Percentiles rank a stretch among this genome's conserved stretches.
phyloP scores from a whole-genome alignment of 1,140 invertebrate species.

The Phenacoccus solenopsis region DNA sequence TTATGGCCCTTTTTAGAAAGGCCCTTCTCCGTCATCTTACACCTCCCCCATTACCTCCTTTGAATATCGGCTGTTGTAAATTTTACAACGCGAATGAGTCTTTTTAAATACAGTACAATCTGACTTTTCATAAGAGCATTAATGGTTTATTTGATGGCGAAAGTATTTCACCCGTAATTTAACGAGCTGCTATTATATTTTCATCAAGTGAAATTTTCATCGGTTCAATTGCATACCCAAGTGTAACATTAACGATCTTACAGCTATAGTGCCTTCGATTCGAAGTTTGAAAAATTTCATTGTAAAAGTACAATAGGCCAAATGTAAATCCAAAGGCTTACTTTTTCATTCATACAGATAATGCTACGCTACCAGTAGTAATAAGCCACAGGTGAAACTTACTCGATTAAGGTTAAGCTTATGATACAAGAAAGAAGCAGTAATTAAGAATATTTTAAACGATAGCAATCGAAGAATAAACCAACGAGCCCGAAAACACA shows the following conservation, averaged over 20 bases:
- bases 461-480: too few species aligned
- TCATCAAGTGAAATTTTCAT: conserved; percentile 12
- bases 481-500: too few species aligned
- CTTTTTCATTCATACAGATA: too few species aligned
- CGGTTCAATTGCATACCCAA: not conserved
- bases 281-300: too few species aligned
- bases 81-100: not conserved
- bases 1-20: conserved; percentile 15
- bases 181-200: conserved; percentile 18
- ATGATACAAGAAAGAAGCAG: too few species aligned
- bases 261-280: too few species aligned
- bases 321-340: too few species aligned
- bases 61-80: not conserved
- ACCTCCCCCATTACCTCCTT: not conserved
- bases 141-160: conserved; percentile 17
- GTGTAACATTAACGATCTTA: not conserved
- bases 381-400: too few species aligned
- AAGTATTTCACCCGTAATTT: conserved; percentile 13
- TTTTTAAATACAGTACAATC: conserved; percentile 13
- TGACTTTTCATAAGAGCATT: conserved; percentile 12
- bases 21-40: conserved; percentile 3
- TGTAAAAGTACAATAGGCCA: too few species aligned
- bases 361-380: too few species aligned
- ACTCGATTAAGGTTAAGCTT: too few species aligned
- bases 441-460: too few species aligned